Conservation (phyloP, 2,888 invertebrate species). For the Brachypalpus laphriformis region DNA sequence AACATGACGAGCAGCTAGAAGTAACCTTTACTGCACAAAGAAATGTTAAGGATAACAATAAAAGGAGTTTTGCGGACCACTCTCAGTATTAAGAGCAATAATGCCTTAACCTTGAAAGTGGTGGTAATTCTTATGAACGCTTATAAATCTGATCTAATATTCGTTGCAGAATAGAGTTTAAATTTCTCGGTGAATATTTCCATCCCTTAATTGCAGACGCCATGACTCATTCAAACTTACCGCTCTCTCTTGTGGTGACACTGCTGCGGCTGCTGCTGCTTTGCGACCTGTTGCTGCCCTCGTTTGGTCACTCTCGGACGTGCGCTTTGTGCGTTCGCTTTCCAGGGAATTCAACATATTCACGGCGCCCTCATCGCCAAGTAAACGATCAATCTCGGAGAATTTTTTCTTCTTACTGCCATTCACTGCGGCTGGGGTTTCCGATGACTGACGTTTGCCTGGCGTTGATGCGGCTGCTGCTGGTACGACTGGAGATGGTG, state of each 20-base stretch:
- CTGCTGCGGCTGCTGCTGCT: constrained; percentile 62
- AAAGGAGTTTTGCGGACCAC: too few species aligned
- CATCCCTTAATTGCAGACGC: too few species aligned
- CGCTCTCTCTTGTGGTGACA: constrained; percentile 69
- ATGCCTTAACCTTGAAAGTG: too few species aligned
- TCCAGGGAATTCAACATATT: constrained; percentile 93
- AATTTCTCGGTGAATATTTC: too few species aligned
- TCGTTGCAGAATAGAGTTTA: too few species aligned
- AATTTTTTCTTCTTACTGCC: constrained; percentile 84
- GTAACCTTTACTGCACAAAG: too few species aligned
- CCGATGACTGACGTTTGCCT: constrained; percentile 30
- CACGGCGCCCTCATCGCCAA: constrained; percentile 94
- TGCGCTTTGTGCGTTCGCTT: constrained; percentile 78
- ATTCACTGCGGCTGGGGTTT: constrained; percentile 43
- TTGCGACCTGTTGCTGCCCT: constrained; percentile 41
- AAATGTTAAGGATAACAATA: too few species aligned
- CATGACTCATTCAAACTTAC: constrained; percentile 33
- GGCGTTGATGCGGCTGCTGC: constrained; percentile 25
- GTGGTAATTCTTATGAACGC: too few species aligned
- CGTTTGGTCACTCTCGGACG: constrained; percentile 55
- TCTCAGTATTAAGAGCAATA: too few species aligned
- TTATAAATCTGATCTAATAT: too few species aligned
- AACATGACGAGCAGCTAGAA: too few species aligned
- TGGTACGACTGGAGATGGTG: neutral
- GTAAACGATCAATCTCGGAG: constrained; percentile 89